Evolutionary conservation across 2,888 invertebrate species (phyloP).

Genomic region (Eupeodes luniger): DNA sequence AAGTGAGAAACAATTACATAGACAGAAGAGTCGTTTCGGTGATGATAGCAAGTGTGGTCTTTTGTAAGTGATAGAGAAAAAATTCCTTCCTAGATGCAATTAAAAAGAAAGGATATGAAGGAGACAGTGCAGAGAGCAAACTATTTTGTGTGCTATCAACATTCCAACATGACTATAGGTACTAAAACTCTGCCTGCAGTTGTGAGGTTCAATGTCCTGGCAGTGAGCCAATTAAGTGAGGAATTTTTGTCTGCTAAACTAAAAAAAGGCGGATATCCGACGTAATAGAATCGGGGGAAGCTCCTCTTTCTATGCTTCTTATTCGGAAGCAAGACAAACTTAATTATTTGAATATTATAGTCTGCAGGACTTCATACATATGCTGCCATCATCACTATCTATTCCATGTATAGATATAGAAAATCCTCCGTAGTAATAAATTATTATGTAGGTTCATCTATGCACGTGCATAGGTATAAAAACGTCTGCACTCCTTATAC

Average conservation of each 20-base stretch:
- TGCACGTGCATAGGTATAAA: constrained; percentile 4
- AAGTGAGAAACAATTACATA: constrained; percentile 38
- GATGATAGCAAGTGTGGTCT: background rate
- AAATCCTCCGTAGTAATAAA: constrained; percentile 4
- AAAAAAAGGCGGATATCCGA: background rate
- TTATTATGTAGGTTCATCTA: constrained; percentile 5
- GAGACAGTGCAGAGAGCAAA: background rate
- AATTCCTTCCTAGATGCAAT: constrained; percentile 14
- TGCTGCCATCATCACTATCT: background rate
- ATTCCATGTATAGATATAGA: background rate
- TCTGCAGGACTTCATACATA: no score
- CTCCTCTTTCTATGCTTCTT: background rate
- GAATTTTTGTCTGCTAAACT: constrained; percentile 17
- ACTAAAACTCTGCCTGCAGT: background rate
- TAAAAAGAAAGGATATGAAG: constrained; percentile 7
- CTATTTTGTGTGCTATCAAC: constrained; percentile 8
- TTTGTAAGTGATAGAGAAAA: constrained; percentile 1
- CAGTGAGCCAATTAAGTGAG: constrained; percentile 23
- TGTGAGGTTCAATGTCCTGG: constrained; percentile 39
- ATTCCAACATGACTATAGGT: background rate
- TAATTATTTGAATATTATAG: constrained; percentile 27
- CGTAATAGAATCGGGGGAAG: background rate
- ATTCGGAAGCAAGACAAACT: constrained; percentile 22
- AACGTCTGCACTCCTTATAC: background rate
- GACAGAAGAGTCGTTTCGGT: background rate